These are phyloP conservation scores for Coptodon rendalli DNA, from an alignment of 2,113 vertebrate species.

Conservation along the genomic window DNA sequence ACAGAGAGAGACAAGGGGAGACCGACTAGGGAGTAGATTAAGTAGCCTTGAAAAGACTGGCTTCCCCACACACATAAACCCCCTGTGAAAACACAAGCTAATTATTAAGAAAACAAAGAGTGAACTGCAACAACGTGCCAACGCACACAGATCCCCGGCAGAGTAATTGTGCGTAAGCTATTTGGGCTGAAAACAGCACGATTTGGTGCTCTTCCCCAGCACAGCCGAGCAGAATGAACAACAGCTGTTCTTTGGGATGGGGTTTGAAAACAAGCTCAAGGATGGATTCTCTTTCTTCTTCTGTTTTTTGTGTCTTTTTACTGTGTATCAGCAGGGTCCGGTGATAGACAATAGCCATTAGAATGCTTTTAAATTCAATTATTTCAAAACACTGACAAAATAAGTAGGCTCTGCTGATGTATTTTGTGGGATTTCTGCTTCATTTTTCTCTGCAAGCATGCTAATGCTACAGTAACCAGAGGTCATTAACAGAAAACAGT, in stretches of 20 bases:
- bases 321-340: background rate
- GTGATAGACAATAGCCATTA: conserved; percentile 1
- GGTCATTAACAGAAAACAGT: conserved; percentile 23
- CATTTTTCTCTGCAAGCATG: background rate
- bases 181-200: conserved; percentile 82
- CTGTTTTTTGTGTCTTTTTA: background rate
- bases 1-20: background rate
- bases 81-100: conserved; percentile 79
- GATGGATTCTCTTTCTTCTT: background rate
- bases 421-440: background rate
- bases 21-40: conserved; percentile 46
- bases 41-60: conserved; percentile 61
- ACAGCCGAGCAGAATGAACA: conserved; percentile 81
- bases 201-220: conserved; percentile 78
- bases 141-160: conserved; percentile 80
- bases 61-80: conserved; percentile 73
- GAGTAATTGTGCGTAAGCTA: conserved; percentile 81
- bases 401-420: background rate
- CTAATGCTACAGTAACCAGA: conserved; percentile 13
- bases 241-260: conserved; percentile 73
- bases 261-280: conserved; percentile 56
- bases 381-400: background rate
- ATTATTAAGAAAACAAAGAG: conserved; percentile 88
- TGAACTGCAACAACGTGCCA: conserved; percentile 74
- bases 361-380: background rate